Conservation (phyloP, 2,888 invertebrate species). For the Limnephilus marmoratus region DNA sequence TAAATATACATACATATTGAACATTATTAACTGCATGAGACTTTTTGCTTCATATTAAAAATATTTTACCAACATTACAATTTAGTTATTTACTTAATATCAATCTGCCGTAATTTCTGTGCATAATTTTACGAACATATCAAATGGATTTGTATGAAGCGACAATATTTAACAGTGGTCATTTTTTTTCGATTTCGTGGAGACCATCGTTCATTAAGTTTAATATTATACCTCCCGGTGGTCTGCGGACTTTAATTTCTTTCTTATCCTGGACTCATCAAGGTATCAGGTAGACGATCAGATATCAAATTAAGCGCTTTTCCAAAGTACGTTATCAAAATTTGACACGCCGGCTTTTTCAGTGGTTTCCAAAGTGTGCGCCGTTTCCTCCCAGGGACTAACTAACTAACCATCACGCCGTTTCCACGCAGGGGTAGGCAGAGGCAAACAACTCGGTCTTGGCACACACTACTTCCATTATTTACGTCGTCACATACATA, state of each 20-base stretch:
- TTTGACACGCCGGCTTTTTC: neutral
- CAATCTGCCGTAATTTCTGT: neutral
- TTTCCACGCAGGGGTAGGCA: no score
- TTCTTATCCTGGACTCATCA: neutral
- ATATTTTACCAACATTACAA: neutral
- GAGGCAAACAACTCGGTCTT: no score
- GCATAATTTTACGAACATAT: neutral
- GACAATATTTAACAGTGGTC: neutral
- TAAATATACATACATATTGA: neutral
- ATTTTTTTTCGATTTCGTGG: neutral
- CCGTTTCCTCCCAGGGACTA: no score
- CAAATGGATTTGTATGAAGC: neutral
- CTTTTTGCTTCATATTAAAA: neutral
- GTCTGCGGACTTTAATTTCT: neutral
- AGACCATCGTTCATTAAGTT: neutral
- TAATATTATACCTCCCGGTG: neutral
- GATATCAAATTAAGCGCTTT: neutral
- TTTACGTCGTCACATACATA: no score
- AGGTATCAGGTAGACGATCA: neutral
- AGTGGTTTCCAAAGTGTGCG: no score
- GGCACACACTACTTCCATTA: no score
- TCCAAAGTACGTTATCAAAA: neutral
- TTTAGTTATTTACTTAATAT: neutral
- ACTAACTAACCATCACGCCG: no score
- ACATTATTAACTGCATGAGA: neutral